These are phyloP conservation scores for Chelonoidis abingdonii DNA, from an alignment of 2,113 vertebrate species.

Conservation along the genomic window DNA sequence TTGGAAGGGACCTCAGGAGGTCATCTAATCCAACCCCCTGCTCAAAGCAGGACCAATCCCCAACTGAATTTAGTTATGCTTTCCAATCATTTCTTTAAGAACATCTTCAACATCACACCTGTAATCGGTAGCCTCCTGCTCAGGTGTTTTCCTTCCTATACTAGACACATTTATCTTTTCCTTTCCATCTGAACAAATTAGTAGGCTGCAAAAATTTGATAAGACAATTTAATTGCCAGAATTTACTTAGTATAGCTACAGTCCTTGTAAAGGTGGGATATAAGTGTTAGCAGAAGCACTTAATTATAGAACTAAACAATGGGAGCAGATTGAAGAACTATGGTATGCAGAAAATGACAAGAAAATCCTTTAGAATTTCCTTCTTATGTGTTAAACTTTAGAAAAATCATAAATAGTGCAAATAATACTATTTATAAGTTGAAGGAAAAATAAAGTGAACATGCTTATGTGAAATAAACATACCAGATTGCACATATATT, in stretches of 20 bases:
- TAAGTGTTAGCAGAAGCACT: constrained; percentile 46
- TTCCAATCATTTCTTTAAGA: constrained; percentile 24
- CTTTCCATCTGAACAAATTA: constrained; percentile 68
- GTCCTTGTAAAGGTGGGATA: constrained; percentile 56
- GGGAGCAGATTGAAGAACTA: constrained; percentile 36
- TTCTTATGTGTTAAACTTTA: constrained; percentile 34
- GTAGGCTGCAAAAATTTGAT: constrained; percentile 77
- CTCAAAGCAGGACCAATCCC: too few relatives aligned
- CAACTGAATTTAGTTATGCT: not conserved
- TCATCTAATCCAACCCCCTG: too few relatives aligned
- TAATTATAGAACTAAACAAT: constrained; percentile 65
- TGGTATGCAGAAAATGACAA: not conserved
- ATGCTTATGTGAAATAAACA: constrained; percentile 49
- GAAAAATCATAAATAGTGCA: constrained; percentile 29
- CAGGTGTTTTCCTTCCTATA: constrained; percentile 33
- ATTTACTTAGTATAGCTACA: constrained; percentile 52
- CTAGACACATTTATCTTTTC: constrained; percentile 71
- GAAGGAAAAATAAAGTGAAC: constrained; percentile 43
- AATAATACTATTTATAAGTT: constrained; percentile 46
- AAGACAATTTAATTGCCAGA: constrained; percentile 75
- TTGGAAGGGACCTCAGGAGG: too few relatives aligned
- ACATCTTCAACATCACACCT: constrained; percentile 19
- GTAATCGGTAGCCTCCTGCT: constrained; percentile 16
- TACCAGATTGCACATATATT: not conserved
- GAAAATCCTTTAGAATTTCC: not conserved